Base-by-base conservation (phyloP, 2,797 vertebrate species). In the Jordanella pulchra region DNA sequence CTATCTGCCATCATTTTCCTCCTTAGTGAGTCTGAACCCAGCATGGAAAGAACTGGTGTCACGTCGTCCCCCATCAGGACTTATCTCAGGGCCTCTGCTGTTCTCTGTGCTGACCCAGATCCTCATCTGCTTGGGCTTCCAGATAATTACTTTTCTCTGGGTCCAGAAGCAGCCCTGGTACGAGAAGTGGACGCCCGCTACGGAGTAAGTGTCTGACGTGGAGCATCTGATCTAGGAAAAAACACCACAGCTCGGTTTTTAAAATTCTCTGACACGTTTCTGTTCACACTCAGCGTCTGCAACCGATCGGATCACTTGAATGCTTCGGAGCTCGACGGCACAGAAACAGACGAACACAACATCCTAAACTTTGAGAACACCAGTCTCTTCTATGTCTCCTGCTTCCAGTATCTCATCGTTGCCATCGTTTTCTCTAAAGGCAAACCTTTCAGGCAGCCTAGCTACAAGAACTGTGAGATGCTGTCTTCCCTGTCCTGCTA, bases 371-470 rank as follows among this genome's bases (percentile, higher is more conserved):
- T 95, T 11, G 96, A 98, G 92, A 99, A 99, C 91, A 99, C 97
- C 78, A 99, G 97, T 76, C 91, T 99, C 73, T 99, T 99, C 93
- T 99, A 96, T 86, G 90, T 99, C 89, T 99, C 98, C 82, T 95
- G 92, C 84, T 99, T 99, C 92, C 98, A 99, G 93, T 99, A 99
- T 94, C 96, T 99, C 87, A 96, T 97, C 54, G 96, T 99, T 72
- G 97, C 98, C 55, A 84, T 99, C 39, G 95, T 97, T 78, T 99
- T 99, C 93, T 98, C 97, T 84, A 99, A 99, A 94, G 98, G 98
- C 87, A 98, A 96, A 91, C 98, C 98, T 50, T 99, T 99, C 89
- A 94, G 98, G 77, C 97, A 99, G 86, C 98, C 97, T 5, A 97
- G 95, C 95, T 98, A 97, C 93, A 98, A 96, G 86, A 99, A 99